Evolutionary conservation across 2,888 invertebrate genomes (phyloP), one percentile per base, ranked within the genome.

Genomic region (Latheticus oryzae): DNA sequence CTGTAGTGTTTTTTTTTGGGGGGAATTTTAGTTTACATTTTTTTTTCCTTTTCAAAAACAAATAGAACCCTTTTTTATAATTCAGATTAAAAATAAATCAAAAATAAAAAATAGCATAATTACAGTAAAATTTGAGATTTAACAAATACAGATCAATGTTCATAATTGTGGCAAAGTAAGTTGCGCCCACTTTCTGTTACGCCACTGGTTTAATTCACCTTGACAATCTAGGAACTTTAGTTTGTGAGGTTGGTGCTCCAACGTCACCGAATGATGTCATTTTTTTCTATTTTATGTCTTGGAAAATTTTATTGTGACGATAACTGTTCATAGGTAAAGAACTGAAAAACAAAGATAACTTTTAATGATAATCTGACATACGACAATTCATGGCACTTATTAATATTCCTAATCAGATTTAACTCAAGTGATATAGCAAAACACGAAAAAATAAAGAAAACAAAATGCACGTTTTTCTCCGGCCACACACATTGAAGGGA

Each of bases 261-360:
- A 64, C 61, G 66, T 65, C 66, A 67, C 33, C 28, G 40, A 7
- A 23, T 64, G 66, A 67, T 70, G 70, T 72, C 72, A 73, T 63
- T 63, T 58, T 54, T 61, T 60, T 61, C 58, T 60, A 63, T 63
- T 65, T 66, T 66, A 63, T 65, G 67, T 66, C 65, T 66, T 64
- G 69, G 71, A 71, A 72, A 71, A 68, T 71, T 73, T 71, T 64
- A 57, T 65, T 64, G 71, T 73, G 68, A 66, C 63, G 58, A 64
- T 65, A 63, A 53, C 54, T 40, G 33, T 42, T 26, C 55, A 43
- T 47, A 21, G 26, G 28, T 40, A 42, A 26, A 47, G 37, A 33
- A 42, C 19, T 16, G 12, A 50, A 53, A 61, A 51, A 50, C 52
- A 45, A 33, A 47, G 54, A 33, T 47, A 16, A 57, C 38, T 28